Conservation (phyloP, 1,140 invertebrate species). For the Diachasmimorpha longicaudata region DNA sequence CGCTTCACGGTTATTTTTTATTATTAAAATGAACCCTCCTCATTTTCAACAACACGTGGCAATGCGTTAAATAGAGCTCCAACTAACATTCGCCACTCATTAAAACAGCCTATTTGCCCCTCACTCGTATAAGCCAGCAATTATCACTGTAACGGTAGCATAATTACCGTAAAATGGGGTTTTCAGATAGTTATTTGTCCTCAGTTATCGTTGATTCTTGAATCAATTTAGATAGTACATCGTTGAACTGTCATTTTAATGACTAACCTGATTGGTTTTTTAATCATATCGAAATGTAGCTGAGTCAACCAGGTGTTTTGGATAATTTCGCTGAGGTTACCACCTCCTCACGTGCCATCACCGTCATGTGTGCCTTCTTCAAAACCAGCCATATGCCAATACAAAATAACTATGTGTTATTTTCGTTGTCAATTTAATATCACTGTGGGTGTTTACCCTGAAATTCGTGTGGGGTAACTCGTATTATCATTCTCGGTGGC, state of each 20-base stretch:
- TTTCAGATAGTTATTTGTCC: background rate
- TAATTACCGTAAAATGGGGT: background rate
- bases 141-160: background rate
- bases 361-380: background rate
- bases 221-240: background rate
- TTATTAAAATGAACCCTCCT: background rate
- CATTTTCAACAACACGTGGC: slow-evolving; percentile 6
- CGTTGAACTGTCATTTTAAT: background rate
- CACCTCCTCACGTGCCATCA: background rate
- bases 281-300: background rate
- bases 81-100: background rate
- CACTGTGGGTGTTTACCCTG: background rate
- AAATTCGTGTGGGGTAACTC: background rate
- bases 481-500: background rate
- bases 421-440: slow-evolving; percentile 3
- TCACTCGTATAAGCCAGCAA: background rate
- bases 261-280: background rate
- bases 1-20: background rate
- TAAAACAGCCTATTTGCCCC: background rate
- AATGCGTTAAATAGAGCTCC: background rate
- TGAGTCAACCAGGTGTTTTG: background rate
- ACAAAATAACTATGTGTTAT: background rate
- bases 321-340: background rate
- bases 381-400: background rate
- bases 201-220: background rate